Conservation (phyloP, 1,140 invertebrate species). For the Trichonephila clavata region DNA sequence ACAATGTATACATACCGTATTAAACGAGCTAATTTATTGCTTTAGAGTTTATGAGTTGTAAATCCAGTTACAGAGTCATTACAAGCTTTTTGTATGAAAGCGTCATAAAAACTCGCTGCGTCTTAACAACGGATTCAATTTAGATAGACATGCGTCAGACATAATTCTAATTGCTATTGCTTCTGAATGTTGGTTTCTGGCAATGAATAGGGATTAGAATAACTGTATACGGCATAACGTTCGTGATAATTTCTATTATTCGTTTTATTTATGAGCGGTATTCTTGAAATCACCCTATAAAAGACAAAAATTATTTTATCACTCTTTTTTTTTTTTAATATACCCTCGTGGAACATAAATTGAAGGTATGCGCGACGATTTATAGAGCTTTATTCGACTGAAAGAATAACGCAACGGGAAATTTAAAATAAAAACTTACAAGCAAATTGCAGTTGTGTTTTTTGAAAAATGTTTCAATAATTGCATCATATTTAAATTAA, state of each 20-base stretch:
- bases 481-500: neutral
- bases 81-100: neutral
- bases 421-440: neutral
- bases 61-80: constrained; percentile 1
- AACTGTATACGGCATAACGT: neutral
- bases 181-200: neutral
- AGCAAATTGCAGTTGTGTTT: neutral
- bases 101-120: neutral
- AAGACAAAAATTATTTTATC: no score
- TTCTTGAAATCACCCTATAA: no score
- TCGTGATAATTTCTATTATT: neutral
- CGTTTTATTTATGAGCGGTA: no score
- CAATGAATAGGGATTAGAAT: neutral
- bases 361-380: neutral
- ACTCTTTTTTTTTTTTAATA: no score
- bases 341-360: neutral
- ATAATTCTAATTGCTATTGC: neutral
- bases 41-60: neutral
- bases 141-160: neutral
- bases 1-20: neutral
- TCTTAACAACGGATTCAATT: neutral
- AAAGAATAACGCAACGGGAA: neutral
- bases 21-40: neutral
- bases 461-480: neutral
- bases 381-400: neutral